A percentile compares a stretch with the other conserved stretches of the same genome.
These are phyloP conservation scores for Trematomus loennbergii DNA, from an alignment of 2,113 vertebrate genomes.

Conservation along the genomic window DNA sequence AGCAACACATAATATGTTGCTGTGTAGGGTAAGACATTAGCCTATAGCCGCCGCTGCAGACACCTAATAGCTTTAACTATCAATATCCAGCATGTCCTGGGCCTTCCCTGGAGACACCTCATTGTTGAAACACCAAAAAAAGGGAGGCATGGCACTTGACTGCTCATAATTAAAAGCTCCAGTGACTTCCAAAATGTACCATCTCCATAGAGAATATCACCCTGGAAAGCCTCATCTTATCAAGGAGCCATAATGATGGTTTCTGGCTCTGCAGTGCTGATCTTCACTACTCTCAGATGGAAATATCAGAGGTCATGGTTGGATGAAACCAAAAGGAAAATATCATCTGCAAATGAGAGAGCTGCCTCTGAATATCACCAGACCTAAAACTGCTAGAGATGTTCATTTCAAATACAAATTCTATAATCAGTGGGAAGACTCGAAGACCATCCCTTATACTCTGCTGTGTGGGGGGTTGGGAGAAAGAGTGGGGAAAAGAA, in stretches of 20 bases:
- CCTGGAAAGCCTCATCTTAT: not conserved
- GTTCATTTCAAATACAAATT: no score
- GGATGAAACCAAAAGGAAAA: not conserved
- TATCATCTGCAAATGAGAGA: not conserved
- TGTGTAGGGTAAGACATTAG: not conserved
- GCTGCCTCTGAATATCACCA: not conserved
- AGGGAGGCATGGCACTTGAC: not conserved
- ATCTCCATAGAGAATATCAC: not conserved
- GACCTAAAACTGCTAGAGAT: not conserved
- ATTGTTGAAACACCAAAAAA: conserved; percentile 11
- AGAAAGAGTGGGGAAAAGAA: no score
- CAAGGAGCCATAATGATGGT: not conserved
- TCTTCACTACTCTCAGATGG: not conserved
- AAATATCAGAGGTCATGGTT: not conserved
- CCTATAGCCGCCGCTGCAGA: not conserved
- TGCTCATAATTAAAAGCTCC: not conserved
- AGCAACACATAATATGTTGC: not conserved
- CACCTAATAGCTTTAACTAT: not conserved
- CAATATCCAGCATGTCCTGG: not conserved
- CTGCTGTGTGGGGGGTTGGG: no score
- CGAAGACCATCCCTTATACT: no score
- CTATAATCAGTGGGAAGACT: no score
- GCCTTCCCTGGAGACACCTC: not conserved
- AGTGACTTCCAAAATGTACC: not conserved
- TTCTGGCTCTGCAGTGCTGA: not conserved